Evolutionary conservation across 2,113 vertebrate species (phyloP), one percentile per base, ranked within the genome.

Genomic region (Triplophysa siluroides): DNA sequence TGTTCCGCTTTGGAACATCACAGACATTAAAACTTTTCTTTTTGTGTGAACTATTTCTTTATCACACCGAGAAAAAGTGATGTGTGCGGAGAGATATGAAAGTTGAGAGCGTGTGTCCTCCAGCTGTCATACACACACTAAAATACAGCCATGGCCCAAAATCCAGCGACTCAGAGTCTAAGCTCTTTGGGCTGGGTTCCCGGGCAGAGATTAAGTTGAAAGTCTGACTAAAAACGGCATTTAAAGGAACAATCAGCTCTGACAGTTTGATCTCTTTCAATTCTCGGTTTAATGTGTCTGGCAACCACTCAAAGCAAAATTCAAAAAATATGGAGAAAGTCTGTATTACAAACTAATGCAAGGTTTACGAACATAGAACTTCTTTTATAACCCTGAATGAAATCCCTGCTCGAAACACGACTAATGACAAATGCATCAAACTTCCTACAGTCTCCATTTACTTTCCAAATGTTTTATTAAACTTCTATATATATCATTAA

Each of bases 101-200:
- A 24, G 18, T 71, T 72, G 29, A 19, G 29, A 58, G 11, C 21
- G n/a, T 23, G 10, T 38, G 71, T 12, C 21, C 33, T 43, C 21
- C n/a, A 60, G 33, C 13, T 16, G n/a, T 74, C 54, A 14, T 61
- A 21, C 12, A 72, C 33, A 72, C 70, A 47, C 65, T 68, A 24
- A 50, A 43, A 69, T 23, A 60, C 54, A 60, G 16, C 33, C 54
- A 24, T 60, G 58, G 29, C 71, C 33, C 71, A 43, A n/a, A 61
- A 74, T 74, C 71, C 71, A 74, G 70, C 33, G 16, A 60, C 71
- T 74, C 54, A 21, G 54, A 61, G n/a, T 19, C 54, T 74, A 74
- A 74, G 33, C 71, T 74, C 54, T 43, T 74, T 43, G 33, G 54
- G 71, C 54, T 74, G 71, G 43, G 71, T 74, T 74, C 71, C 71